Conservation (phyloP, 2,888 invertebrate species). For the Phoenoteleia sp. region DNA sequence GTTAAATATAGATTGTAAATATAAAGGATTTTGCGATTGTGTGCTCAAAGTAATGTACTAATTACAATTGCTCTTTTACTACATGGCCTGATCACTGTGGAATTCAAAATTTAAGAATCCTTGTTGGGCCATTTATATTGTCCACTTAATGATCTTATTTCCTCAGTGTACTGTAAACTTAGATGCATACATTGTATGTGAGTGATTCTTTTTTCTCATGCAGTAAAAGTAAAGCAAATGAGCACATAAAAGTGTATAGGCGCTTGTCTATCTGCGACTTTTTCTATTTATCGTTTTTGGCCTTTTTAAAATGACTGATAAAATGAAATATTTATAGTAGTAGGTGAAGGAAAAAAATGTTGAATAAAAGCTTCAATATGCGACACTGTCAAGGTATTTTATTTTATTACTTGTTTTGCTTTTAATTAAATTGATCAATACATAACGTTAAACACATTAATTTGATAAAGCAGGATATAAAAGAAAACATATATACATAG, state of each 20-base stretch:
- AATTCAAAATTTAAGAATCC: no score
- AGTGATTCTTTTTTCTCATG: conserved; percentile 17
- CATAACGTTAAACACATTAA: no score
- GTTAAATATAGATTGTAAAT: no score
- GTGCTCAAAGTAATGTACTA: no score
- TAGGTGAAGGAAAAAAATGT: background rate
- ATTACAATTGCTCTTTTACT: no score
- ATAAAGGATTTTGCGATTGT: no score
- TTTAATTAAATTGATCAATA: conserved; percentile 11
- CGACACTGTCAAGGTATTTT: background rate
- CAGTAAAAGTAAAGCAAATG: conserved; percentile 39
- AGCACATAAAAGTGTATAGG: conserved; percentile 19
- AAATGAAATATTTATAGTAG: background rate
- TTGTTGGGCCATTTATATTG: no score
- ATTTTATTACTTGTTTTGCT: background rate
- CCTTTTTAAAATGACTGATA: background rate
- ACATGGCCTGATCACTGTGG: no score
- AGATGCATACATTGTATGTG: background rate
- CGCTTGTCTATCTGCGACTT: conserved; percentile 9
- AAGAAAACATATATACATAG: background rate
- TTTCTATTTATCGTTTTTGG: conserved; percentile 8
- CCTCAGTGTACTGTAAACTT: background rate
- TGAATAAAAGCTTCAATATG: background rate
- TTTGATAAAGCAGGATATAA: background rate
- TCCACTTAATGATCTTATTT: no score